Conservation (phyloP, 2,113 vertebrate species). For the Megalops atlanticus region DNA sequence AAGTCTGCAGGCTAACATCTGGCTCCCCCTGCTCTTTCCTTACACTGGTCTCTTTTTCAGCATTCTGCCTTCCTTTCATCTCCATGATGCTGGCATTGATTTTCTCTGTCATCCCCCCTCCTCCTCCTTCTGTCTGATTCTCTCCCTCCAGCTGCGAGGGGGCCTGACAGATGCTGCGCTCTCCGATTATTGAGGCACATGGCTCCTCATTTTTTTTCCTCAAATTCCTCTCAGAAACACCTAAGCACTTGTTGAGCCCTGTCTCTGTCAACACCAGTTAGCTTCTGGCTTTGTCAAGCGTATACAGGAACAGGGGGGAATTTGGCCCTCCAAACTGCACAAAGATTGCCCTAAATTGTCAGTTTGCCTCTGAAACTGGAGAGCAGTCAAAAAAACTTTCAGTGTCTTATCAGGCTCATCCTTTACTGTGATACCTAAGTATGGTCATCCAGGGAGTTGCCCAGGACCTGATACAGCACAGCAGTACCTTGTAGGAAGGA, state of each 20-base stretch:
- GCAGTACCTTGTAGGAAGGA: no score
- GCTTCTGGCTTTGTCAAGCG: background rate
- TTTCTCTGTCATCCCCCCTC: constrained; percentile 51
- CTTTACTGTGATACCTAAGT: no score
- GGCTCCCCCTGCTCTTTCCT: constrained; percentile 24
- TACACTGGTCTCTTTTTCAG: constrained; percentile 15
- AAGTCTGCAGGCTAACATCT: constrained; percentile 47
- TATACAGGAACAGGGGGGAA: no score
- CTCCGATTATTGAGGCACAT: constrained; percentile 10
- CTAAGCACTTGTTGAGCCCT: background rate
- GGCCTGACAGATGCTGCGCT: constrained; percentile 31
- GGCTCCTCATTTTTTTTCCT: background rate
- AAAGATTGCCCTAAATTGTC: background rate
- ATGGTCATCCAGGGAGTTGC: no score
- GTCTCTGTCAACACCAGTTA: background rate
- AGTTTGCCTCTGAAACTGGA: background rate
- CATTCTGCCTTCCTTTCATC: constrained; percentile 47
- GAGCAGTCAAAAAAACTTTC: background rate
- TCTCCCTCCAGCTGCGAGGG: constrained; percentile 50
- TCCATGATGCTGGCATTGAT: constrained; percentile 43
- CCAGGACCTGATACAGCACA: no score
- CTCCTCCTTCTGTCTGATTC: constrained; percentile 45
- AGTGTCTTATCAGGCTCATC: no score
- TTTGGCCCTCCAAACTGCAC: background rate
- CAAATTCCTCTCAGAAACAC: background rate